Percentiles rank a stretch among this genome's conserved stretches.
Evolutionary conservation across 2,888 invertebrate genomes (phyloP).

Genomic region (Ganaspis brasiliensis): DNA sequence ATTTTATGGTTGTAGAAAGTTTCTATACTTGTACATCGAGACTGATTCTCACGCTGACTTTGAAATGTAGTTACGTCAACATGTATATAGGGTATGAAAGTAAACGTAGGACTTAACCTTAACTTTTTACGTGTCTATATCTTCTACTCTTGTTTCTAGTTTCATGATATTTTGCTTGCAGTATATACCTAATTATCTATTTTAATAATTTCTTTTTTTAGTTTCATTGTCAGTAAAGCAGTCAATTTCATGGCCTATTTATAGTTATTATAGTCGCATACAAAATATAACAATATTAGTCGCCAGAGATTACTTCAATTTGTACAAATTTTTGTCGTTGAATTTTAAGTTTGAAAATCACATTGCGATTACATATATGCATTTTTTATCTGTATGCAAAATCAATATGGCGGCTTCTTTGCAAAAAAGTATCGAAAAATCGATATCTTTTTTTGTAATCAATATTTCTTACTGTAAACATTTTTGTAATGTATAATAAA

Average conservation of each 20-base stretch:
- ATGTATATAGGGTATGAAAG: slow-evolving; percentile 42
- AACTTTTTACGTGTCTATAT: slow-evolving; percentile 18
- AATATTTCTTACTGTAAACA: no score
- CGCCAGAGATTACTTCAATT: no score
- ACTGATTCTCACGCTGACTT: slow-evolving; percentile 43
- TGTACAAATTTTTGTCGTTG: no score
- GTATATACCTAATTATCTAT: background rate
- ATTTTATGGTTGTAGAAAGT: slow-evolving; percentile 41
- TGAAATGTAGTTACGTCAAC: slow-evolving; percentile 42
- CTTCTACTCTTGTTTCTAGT: background rate
- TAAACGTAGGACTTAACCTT: slow-evolving; percentile 27
- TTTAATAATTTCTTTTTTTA: background rate
- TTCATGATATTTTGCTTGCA: background rate
- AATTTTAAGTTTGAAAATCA: slow-evolving; percentile 30
- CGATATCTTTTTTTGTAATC: no score
- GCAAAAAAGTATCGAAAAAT: no score
- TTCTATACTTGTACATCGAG: slow-evolving; percentile 36
- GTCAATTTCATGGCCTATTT: slow-evolving; percentile 1
- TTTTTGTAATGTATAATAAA: no score
- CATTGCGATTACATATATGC: background rate
- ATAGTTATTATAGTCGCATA: background rate
- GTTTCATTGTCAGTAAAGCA: background rate
- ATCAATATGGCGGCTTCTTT: no score
- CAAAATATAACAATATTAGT: no score
- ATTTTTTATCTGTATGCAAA: no score